These are phyloP conservation scores for Drosophila quinaria DNA, from an alignment of 2,888 invertebrate species.

Conservation along the genomic window DNA sequence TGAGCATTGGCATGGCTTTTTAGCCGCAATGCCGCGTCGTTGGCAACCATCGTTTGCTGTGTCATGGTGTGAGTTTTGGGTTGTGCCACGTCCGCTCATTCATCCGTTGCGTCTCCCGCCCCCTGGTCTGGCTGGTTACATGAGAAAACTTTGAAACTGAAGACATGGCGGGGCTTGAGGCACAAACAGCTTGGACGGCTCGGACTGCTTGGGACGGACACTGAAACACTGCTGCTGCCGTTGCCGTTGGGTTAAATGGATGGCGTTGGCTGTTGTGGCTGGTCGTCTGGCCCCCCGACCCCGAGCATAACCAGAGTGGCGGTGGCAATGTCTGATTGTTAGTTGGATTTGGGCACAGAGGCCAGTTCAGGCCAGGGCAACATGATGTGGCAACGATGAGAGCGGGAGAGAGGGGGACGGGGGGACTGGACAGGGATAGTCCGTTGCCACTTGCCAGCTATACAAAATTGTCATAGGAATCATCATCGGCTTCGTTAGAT, in stretches of 20 bases:
- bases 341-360: constrained; percentile 64
- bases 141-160: constrained; percentile 82
- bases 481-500: constrained; percentile 85
- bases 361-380: constrained; percentile 33
- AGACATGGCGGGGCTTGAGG: constrained; percentile 74
- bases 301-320: constrained; percentile 59
- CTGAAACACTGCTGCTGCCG: constrained; percentile 31
- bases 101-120: constrained; percentile 59
- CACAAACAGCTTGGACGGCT: constrained; percentile 54
- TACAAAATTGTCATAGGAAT: constrained; percentile 84
- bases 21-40: constrained; percentile 76
- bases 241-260: constrained; percentile 62
- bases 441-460: constrained; percentile 78
- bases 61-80: constrained; percentile 49
- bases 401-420: constrained; percentile 6
- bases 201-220: constrained; percentile 64
- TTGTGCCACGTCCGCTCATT: constrained; percentile 72
- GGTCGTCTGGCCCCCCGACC: constrained; percentile 40
- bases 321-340: constrained; percentile 79
- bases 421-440: constrained; percentile 21
- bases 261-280: constrained; percentile 67
- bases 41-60: constrained; percentile 54
- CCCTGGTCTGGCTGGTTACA: constrained; percentile 67
- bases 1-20: constrained; percentile 76
- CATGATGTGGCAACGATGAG: background rate